Evolutionary conservation across 2,113 vertebrate species (phyloP), one percentile per base, ranked within the genome.

Genomic region (Phylloscopus trochiloides): DNA sequence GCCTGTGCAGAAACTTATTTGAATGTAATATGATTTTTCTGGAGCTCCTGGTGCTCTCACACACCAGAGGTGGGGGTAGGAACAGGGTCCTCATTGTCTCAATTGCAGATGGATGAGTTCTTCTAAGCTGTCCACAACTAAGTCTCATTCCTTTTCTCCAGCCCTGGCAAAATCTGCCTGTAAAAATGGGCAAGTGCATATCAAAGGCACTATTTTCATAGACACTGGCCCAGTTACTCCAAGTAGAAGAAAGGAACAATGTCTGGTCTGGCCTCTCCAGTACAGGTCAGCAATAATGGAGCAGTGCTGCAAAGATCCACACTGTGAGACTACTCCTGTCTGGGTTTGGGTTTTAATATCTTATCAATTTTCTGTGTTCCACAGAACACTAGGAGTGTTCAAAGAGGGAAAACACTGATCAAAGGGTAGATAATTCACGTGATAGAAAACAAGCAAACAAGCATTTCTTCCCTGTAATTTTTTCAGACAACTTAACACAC

Each of bases 361-460:
- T 61, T 59, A 88, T 5, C 58, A 17, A 52, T 88, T 90, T 78
- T 75, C 73, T 73, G 42, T 48, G 85, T 86, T 95, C 84, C 0
- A 0, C 36, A 88, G 78, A 92, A 90, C 85, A 86, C 38, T 14
- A 9, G 26, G 10, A 67, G 62, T 40, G 45, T 54, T 92, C 80
- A 89, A 47, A 82, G 76, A 88, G 57, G 59, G 61, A 90, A 92
- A 92, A 57, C 95, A 96, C 81, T 88, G 94, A 95, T 94, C 92
- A 97, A 96, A 94, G 67, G 47, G 43, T 7, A 83, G 55, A 32
- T 66, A 79, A 90, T 54, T 82, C 75, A 86, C 0, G 0, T 42
- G 62, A 72, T 12, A 82, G 65, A 63, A 85, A 89, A 92, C 47
- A 81, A 68, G 63, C 68, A 75, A 76, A 61, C 42, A 65, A 67